A percentile compares a stretch with the other conserved stretches of the same genome.
Evolutionary conservation across 2,113 vertebrate genomes (phyloP).

Genomic region (Platichthys flesus): DNA sequence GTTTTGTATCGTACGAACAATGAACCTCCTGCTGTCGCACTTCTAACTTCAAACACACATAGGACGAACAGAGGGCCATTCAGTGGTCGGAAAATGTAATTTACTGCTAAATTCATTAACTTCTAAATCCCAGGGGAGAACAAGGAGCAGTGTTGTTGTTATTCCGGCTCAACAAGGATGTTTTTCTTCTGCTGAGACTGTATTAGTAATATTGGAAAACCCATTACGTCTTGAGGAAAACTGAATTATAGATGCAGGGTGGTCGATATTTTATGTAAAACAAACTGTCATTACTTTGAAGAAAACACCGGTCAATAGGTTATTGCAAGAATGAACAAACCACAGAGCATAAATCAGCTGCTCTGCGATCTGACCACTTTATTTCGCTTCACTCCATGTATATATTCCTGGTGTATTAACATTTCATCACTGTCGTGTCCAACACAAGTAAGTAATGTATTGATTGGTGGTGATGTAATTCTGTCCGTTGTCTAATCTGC

Average conservation of each 20-base stretch:
- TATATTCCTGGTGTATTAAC: neutral
- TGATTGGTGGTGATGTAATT: conserved; percentile 12
- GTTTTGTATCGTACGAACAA: conserved; percentile 17
- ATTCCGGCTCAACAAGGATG: neutral
- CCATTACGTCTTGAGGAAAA: conserved; percentile 44
- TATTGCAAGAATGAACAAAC: conserved; percentile 37
- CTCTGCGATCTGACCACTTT: neutral
- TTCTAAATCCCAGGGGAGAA: conserved; percentile 9
- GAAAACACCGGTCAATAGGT: neutral
- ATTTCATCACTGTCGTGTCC: neutral
- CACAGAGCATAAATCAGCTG: conserved; percentile 20
- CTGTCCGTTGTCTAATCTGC: neutral
- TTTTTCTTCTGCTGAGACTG: conserved; percentile 16
- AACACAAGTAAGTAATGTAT: neutral
- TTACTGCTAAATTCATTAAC: conserved; percentile 44
- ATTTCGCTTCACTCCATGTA: neutral
- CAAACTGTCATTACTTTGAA: conserved; percentile 12
- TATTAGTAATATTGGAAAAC: conserved; percentile 45
- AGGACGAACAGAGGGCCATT: conserved; percentile 37
- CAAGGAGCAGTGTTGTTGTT: conserved; percentile 8
- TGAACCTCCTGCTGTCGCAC: neutral
- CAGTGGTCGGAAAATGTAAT: conserved; percentile 44
- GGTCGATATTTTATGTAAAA: conserved; percentile 43
- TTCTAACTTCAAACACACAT: conserved; percentile 34
- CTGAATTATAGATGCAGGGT: conserved; percentile 44